Evolutionary conservation across 2,113 vertebrate genomes (phyloP).

Genomic region (Coracopsis vasa): DNA sequence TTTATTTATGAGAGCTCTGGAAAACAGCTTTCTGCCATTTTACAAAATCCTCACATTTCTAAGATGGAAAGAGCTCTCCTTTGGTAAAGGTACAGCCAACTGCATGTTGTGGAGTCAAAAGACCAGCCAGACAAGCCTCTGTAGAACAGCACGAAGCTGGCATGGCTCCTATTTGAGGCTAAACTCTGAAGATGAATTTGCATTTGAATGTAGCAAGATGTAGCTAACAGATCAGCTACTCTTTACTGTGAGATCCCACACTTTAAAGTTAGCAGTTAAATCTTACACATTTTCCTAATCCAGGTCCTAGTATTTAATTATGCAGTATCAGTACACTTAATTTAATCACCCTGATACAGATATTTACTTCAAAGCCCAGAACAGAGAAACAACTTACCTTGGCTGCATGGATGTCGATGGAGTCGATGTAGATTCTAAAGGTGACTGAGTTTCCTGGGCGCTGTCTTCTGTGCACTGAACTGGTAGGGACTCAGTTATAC

Average conservation of each 20-base stretch:
- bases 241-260: not conserved
- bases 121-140: not conserved
- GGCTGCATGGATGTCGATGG: constrained; percentile 68
- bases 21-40: not conserved
- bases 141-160: not conserved
- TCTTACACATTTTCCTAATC: not conserved
- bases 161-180: not conserved
- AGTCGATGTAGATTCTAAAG: constrained; percentile 67
- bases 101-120: not conserved
- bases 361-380: not conserved
- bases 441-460: constrained; percentile 62
- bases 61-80: not conserved
- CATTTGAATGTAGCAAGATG: constrained; percentile 22
- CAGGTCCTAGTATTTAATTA: not conserved
- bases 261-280: not conserved
- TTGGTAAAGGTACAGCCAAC: not conserved
- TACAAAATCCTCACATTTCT: not conserved
- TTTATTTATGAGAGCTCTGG: not conserved
- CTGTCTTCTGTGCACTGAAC: constrained; percentile 75
- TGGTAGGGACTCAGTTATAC: constrained; percentile 79
- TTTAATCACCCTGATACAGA: not conserved
- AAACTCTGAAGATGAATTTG: constrained; percentile 36
- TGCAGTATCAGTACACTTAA: not conserved
- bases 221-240: not conserved
- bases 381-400: constrained; percentile 68